A percentile compares a stretch with the other conserved stretches of the same genome.
phyloP scores from a whole-genome alignment of 1,140 invertebrate genomes.

The Apis dorsata region DNA sequence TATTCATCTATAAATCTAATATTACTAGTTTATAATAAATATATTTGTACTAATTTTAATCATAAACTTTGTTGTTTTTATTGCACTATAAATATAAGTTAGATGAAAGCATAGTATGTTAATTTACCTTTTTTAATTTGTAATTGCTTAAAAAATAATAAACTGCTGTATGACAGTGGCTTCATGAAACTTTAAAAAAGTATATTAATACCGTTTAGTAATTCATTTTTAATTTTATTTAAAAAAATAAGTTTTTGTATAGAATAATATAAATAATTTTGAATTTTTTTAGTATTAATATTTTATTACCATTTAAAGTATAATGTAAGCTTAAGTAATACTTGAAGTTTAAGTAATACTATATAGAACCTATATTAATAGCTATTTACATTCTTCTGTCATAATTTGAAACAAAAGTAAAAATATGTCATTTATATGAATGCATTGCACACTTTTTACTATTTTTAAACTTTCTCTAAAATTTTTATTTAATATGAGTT shows the following conservation, averaged over 20 bases:
- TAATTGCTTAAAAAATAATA: slow-evolving; percentile 63
- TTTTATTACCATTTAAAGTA: neutral
- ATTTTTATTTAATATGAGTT: slow-evolving; percentile 14
- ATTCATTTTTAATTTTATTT: slow-evolving; percentile 12
- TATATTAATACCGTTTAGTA: slow-evolving; percentile 32
- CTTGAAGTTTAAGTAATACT: slow-evolving; percentile 20
- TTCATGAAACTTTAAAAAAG: slow-evolving; percentile 40
- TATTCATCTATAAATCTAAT: slow-evolving; percentile 62
- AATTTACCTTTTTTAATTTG: slow-evolving; percentile 64
- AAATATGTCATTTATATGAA: slow-evolving; percentile 30
- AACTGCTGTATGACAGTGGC: slow-evolving; percentile 63
- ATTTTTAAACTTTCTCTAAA: slow-evolving; percentile 19
- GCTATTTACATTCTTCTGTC: slow-evolving; percentile 48
- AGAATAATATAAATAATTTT: neutral
- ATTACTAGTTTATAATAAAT: slow-evolving; percentile 68
- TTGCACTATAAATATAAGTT: slow-evolving; percentile 65
- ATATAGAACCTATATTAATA: neutral
- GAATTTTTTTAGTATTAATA: neutral
- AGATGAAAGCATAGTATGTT: slow-evolving; percentile 53
- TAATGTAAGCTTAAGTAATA: neutral
- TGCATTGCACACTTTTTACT: slow-evolving; percentile 13
- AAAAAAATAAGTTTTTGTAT: neutral
- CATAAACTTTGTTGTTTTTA: slow-evolving; percentile 70
- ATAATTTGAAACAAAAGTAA: slow-evolving; percentile 36
- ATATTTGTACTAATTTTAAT: slow-evolving; percentile 72